A percentile compares a stretch with the other conserved stretches of the same genome.
These are phyloP conservation scores for Porites divaricata DNA, from an alignment of 92 coral and sea anemone genomes.

Conservation along the genomic window DNA sequence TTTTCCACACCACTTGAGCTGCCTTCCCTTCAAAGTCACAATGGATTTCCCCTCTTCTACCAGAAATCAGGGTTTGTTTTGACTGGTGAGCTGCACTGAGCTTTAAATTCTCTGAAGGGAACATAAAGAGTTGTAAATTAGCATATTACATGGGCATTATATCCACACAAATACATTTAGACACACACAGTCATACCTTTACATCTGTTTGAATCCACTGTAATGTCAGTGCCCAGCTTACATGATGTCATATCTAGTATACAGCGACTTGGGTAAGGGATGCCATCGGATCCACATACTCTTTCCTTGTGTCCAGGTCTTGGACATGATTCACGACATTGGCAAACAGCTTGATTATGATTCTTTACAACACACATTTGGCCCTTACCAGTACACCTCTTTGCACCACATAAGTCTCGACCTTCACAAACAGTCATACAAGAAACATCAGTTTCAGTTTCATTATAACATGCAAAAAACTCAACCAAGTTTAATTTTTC, in stretches of 20 bases:
- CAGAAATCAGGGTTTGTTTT: conserved; percentile 53
- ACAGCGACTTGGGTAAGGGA: conserved; percentile 77
- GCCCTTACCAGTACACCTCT: conserved; percentile 74
- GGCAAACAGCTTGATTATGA: conserved; percentile 71
- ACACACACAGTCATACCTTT: conserved; percentile 42
- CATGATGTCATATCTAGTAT: conserved; percentile 91
- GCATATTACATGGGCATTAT: neutral
- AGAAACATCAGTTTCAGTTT: too few species aligned
- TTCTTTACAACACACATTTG: conserved; percentile 72
- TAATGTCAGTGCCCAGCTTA: conserved; percentile 68
- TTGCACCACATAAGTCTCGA: conserved; percentile 66
- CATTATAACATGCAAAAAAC: too few species aligned
- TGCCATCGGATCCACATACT: conserved; percentile 90
- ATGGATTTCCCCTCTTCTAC: conserved; percentile 61
- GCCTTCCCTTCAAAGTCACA: conserved; percentile 77
- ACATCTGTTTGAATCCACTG: conserved; percentile 62
- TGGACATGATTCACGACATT: conserved; percentile 75
- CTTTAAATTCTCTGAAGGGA: conserved; percentile 4
- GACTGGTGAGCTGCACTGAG: conserved; percentile 64
- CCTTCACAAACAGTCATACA: neutral
- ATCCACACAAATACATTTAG: neutral
- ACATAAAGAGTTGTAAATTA: neutral
- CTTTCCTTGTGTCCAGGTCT: conserved; percentile 10
- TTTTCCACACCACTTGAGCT: conserved; percentile 79
- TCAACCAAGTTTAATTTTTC: too few species aligned